phyloP scores from a whole-genome alignment of 1,140 invertebrate genomes.

The Lepidurus apus region DNA sequence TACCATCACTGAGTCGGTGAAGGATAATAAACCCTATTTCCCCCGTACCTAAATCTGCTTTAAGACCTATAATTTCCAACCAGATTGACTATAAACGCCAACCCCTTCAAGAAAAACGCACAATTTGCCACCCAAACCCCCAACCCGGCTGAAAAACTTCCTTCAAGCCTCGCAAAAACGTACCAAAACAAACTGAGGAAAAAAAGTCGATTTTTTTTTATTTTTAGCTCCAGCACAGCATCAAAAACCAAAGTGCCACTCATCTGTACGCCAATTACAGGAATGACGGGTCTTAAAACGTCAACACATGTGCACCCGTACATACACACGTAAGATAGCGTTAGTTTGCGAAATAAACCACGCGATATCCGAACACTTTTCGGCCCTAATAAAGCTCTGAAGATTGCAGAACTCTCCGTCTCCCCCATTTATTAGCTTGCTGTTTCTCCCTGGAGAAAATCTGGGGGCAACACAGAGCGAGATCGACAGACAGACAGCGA shows the following conservation, averaged over 20 bases:
- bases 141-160: not conserved
- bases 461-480: not conserved
- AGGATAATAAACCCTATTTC: not conserved
- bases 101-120: not conserved
- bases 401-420: not conserved
- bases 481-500: not conserved
- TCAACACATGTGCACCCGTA: not conserved
- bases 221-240: not conserved
- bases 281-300: not conserved
- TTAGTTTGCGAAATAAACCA: not conserved
- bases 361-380: not conserved
- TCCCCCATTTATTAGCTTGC: constrained; percentile 1
- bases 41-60: not conserved
- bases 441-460: not conserved
- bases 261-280: not conserved
- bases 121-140: not conserved
- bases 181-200: not conserved
- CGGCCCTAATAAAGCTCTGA: not conserved
- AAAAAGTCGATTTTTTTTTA: not conserved
- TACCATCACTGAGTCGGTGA: not conserved
- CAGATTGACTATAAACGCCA: constrained; percentile 10
- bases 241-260: not conserved
- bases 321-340: not conserved
- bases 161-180: not conserved
- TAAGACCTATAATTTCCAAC: constrained; percentile 16